Base-by-base conservation (phyloP, 2,113 vertebrate genomes). In the Lasiurus cinereus region DNA sequence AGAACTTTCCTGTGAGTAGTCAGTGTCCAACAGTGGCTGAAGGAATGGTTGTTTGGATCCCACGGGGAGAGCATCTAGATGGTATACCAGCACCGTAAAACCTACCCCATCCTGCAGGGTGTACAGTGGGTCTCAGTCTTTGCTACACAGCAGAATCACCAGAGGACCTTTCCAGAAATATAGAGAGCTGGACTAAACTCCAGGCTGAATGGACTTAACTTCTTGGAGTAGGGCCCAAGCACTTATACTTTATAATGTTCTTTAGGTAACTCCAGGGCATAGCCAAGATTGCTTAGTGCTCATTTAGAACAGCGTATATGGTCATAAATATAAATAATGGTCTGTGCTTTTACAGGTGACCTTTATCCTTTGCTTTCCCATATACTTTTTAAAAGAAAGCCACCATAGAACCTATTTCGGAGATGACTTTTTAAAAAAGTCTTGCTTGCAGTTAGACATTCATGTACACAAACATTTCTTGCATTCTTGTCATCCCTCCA, bases 1-100 rank as follows among this genome's bases (percentile, higher is more conserved):
- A 95, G 16, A 54, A 46, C 39, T 66, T 77, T 4, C 6, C 31
- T 31, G 4, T 86, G 36, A 19, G 36, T 15, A 10, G 46, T 39
- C 62, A 36, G 39, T 1, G 4, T 29, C 67, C 43, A 39, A 1
- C 36, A 59, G 54, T 19, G 52, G n/a, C 66, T 39, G 22, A 43
- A 6, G 36, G 22, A 6, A 72, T 24, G 7, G 10, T 27, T 73
- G 4, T 50, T 70, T 72, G 29, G 0, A 27, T 8, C 54, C 69
- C 0, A 1, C 0, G 5, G 39, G 48, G 21, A 39, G 64, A 22
- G 11, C 21, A 0, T 31, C 14, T 86, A 62, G 27, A 16, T 18
- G 69, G n/a, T 11, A 2, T 0, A 6, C 1, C 3, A 2, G 3
- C 0, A 6, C 1, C 3, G 1, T 14, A 16, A 11, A 1, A 83